Conservation (phyloP, 2,888 invertebrate species). For the Germaria angustata region DNA sequence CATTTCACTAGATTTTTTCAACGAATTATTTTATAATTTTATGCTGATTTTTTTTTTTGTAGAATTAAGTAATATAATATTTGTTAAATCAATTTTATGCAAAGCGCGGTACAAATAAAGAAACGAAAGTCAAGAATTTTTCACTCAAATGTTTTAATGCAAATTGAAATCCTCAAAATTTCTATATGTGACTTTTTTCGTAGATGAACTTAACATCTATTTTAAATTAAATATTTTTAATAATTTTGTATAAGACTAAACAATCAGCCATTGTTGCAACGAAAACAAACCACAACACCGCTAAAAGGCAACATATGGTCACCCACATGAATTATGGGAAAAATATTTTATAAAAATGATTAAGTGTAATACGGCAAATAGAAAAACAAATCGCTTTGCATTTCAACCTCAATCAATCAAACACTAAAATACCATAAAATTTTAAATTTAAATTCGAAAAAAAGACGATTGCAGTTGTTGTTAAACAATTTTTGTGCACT, state of each 20-base stretch:
- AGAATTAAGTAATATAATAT: too few species aligned
- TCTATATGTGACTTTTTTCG: too few species aligned
- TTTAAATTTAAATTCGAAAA: background rate
- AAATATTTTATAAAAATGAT: constrained; percentile 10
- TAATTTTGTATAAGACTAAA: too few species aligned
- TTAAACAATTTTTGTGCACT: constrained; percentile 30
- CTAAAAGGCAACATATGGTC: constrained; percentile 18
- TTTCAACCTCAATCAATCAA: constrained; percentile 32
- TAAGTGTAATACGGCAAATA: background rate
- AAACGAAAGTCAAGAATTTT: too few species aligned
- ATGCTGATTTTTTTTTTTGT: too few species aligned
- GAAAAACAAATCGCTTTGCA: background rate
- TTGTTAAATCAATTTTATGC: too few species aligned
- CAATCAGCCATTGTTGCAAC: too few species aligned
- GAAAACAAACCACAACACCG: constrained; percentile 25
- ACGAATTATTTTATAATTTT: background rate
- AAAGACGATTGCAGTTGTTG: constrained; percentile 32
- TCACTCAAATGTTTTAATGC: too few species aligned
- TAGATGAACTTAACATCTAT: too few species aligned
- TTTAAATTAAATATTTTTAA: too few species aligned
- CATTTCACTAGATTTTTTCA: background rate
- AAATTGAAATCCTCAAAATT: too few species aligned
- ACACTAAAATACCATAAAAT: background rate
- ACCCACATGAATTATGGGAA: constrained; percentile 19
- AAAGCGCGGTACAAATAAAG: too few species aligned